Conservation (phyloP, 2,888 invertebrate species). For the Andrena minutula region DNA sequence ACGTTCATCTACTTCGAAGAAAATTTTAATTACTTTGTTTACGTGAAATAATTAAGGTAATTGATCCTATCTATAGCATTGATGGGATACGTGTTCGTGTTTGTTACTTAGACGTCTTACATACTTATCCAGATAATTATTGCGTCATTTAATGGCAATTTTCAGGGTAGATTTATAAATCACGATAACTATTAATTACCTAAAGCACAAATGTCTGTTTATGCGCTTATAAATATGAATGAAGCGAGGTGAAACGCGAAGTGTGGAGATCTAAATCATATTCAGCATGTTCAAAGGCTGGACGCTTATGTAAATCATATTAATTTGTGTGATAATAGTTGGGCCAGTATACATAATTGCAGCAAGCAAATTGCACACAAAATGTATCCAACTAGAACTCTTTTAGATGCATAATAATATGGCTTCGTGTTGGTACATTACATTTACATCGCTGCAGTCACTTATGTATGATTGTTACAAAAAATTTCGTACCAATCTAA, state of each 20-base stretch:
- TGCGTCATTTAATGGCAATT: constrained; percentile 9
- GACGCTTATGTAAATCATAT: constrained; percentile 45
- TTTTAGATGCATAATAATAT: background rate
- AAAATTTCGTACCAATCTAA: no score
- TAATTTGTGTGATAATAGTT: constrained; percentile 45
- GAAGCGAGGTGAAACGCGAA: constrained; percentile 31
- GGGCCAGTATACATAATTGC: constrained; percentile 15
- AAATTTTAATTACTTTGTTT: constrained; percentile 24
- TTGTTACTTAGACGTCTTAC: background rate
- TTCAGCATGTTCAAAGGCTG: constrained; percentile 12
- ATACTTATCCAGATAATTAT: constrained; percentile 6
- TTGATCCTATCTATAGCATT: background rate
- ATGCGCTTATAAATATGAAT: constrained; percentile 58
- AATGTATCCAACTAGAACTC: background rate
- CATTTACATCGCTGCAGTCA: no score
- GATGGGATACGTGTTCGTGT: background rate
- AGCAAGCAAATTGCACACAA: constrained; percentile 12
- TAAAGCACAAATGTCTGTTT: constrained; percentile 32
- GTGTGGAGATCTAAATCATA: constrained; percentile 46
- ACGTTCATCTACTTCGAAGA: background rate
- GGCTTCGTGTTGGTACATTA: no score
- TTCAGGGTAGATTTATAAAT: constrained; percentile 18
- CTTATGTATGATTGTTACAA: no score
- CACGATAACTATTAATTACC: constrained; percentile 43
- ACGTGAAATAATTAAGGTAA: background rate